Evolutionary conservation across 1,140 invertebrate species (phyloP).

Genomic region (Rhynchophorus ferrugineus): DNA sequence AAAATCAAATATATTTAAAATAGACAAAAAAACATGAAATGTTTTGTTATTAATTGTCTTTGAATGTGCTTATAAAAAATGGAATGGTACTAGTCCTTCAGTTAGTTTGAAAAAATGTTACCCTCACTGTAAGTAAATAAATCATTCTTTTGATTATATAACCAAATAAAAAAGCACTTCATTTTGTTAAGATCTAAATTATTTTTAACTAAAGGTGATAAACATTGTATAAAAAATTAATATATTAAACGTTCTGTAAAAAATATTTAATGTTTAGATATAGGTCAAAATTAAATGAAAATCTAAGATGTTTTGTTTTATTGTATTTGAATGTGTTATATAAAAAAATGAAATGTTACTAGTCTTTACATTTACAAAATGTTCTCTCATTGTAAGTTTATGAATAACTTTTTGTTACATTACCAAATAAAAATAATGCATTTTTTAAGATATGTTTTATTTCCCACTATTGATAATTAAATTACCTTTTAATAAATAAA

Average conservation of each 20-base stretch:
- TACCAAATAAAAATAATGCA: conserved; percentile 1
- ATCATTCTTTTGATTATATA: no score
- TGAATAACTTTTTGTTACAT: conserved; percentile 4
- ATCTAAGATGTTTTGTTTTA: conserved; percentile 1
- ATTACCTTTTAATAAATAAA: no score
- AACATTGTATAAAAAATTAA: no score
- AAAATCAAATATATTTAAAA: conserved; percentile 5
- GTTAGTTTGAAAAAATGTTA: background rate
- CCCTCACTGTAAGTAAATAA: no score
- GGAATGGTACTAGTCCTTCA: background rate
- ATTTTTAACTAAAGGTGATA: no score
- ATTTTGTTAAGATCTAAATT: no score
- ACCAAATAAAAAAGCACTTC: no score
- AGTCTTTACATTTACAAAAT: background rate
- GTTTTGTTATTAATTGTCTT: conserved; percentile 4
- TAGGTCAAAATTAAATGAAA: background rate
- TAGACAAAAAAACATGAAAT: background rate
- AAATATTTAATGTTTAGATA: no score
- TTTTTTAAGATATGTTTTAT: conserved; percentile 1
- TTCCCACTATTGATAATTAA: background rate
- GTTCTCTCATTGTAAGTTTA: background rate
- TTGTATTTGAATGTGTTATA: background rate
- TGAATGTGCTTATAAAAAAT: background rate
- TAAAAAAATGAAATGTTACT: conserved; percentile 2
- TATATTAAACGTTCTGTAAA: no score